Evolutionary conservation across 2,113 vertebrate genomes (phyloP).

Genomic region (Sylvia atricapilla): DNA sequence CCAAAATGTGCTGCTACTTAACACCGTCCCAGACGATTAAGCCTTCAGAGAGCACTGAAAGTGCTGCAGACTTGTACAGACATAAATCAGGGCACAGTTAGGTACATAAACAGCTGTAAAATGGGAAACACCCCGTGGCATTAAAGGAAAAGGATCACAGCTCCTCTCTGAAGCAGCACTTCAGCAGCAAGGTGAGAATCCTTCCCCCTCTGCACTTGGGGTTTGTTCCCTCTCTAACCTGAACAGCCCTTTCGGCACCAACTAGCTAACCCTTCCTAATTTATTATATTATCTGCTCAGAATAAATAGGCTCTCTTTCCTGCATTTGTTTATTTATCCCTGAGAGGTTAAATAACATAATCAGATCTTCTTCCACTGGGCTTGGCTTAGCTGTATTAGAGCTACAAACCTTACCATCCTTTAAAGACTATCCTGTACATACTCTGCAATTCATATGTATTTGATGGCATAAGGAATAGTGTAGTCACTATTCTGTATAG

Average conservation of each 20-base stretch:
- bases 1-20: neutral
- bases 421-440: neutral
- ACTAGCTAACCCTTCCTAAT: neutral
- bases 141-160: neutral
- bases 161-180: neutral
- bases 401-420: neutral
- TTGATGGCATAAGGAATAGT: neutral
- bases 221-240: neutral
- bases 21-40: neutral
- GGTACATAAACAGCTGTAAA: neutral
- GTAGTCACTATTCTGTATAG: too few relatives aligned
- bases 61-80: neutral
- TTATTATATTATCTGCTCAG: neutral
- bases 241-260: neutral
- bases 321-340: neutral
- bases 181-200: fast-evolving
- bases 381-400: neutral
- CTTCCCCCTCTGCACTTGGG: neutral
- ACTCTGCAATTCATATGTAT: neutral
- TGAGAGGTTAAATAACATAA: neutral
- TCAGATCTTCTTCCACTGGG: neutral
- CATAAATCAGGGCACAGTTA: neutral
- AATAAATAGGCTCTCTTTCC: neutral
- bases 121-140: neutral
- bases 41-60: neutral